These are phyloP conservation scores for Actinia tenebrosa DNA, from an alignment of 64 coral and sea anemone species.

Conservation along the genomic window DNA sequence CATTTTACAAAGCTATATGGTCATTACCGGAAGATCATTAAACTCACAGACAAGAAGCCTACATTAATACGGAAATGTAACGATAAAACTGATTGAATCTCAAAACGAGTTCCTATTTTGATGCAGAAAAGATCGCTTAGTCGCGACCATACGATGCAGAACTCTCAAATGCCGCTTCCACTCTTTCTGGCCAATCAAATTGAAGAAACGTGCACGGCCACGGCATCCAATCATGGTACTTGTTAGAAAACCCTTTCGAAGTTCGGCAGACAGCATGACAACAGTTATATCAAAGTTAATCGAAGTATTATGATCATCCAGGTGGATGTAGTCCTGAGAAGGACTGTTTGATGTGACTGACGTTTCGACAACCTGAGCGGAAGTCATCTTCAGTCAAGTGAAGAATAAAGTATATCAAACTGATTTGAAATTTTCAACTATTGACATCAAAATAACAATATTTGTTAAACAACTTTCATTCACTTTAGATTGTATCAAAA, in stretches of 20 bases:
- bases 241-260: neutral
- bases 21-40: no score
- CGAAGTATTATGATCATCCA: no score
- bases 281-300: no score
- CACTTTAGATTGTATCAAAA: neutral
- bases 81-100: neutral
- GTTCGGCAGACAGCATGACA: no score
- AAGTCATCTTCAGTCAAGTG: no score
- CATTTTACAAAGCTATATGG: no score
- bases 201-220: neutral
- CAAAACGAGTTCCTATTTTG: neutral
- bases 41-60: neutral
- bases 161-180: neutral
- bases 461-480: neutral
- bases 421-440: no score
- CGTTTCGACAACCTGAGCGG: no score
- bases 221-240: neutral
- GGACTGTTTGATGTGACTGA: no score
- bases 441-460: neutral
- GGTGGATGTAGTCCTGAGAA: no score
- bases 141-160: neutral
- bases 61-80: neutral
- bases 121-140: neutral
- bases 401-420: no score
- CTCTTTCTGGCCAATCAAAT: neutral